A percentile compares a stretch with the other conserved stretches of the same genome.
Conservation (phyloP, 2,797 vertebrate species). For the Gallirallus australis region DNA sequence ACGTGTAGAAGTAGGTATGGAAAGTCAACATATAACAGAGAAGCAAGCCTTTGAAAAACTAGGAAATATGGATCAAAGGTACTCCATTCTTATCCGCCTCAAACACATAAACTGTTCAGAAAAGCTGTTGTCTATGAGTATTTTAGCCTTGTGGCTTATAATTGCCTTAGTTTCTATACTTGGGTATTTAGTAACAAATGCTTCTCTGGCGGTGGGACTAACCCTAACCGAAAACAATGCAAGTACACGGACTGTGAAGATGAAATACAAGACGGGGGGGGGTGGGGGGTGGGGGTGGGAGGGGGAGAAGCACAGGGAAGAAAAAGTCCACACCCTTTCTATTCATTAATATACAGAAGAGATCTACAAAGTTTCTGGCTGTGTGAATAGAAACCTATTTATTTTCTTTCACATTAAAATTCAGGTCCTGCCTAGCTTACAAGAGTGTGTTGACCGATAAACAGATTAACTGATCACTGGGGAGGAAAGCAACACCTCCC, state of each 20-base stretch:
- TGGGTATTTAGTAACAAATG: conserved; percentile 42
- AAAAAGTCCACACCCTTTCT: conserved; percentile 15
- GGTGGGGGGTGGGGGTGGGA: no score
- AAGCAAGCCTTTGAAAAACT: not conserved
- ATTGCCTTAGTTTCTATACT: conserved; percentile 41
- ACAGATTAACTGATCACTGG: not conserved
- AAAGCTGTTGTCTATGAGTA: not conserved
- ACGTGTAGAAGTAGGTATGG: not conserved
- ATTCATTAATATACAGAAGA: not conserved
- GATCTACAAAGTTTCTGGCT: not conserved
- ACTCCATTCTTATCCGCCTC: not conserved
- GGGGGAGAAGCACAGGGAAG: not conserved
- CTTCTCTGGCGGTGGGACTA: conserved; percentile 22
- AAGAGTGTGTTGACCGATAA: not conserved
- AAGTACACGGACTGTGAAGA: not conserved
- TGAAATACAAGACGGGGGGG: conserved; percentile 3
- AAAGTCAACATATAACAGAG: not conserved
- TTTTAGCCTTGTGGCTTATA: conserved; percentile 13
- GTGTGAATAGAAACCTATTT: not conserved
- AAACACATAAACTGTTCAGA: not conserved
- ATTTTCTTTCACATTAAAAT: conserved; percentile 12
- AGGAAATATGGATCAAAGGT: not conserved
- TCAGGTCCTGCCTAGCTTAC: not conserved
- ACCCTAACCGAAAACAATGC: conserved; percentile 47
- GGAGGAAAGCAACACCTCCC: not conserved